Evolutionary conservation across 2,113 vertebrate genomes (phyloP), one percentile per base, ranked within the genome.

Genomic region (Cardinalis cardinalis): DNA sequence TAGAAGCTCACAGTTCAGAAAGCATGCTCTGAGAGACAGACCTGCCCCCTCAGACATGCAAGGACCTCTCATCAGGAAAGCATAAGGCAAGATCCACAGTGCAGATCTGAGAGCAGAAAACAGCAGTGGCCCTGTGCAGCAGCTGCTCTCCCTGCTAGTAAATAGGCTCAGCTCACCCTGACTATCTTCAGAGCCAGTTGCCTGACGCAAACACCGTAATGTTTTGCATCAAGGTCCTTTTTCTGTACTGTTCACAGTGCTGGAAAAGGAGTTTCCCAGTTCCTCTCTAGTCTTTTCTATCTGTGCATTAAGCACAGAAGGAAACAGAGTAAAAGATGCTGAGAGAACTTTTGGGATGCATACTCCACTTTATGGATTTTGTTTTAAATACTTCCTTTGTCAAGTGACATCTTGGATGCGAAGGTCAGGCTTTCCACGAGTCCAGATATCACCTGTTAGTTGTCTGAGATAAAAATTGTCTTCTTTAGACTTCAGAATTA

Each of bases 131-230:
- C 92, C 68, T 52, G 60, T 18, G 60, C 0, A 0, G 63, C 84
- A 63, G 91, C 90, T 91, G 89, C 49, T 94, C 87, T 74, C 88
- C 63, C 84, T 2, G 20, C 78, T 63, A 60, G 81, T 76, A 89
- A 90, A 95, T 70, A 74, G 89, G 81, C 74, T 95, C 95, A 95
- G 82, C 81, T 95, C 94, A 94, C 92, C 94, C 93, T 95, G 91
- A 95, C 94, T 95, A 95, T 96, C 91, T 96, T 26, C 84, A 77
- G 87, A 94, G 75, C 64, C 95, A 96, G 89, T 92, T 95, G 92
- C 81, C 64, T 94, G 92, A 91, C 76, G 91, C 95, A 96, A 92
- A 83, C 87, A 93, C 87, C 32, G 10, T 90, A 68, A 87, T 94
- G 92, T 93, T 95, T 92, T 95, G 93, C 95, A 93, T 94, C 87